Percentiles rank a stretch among this genome's conserved stretches.
These are phyloP conservation scores for Spilosoma lubricipeda DNA, from an alignment of 2,888 invertebrate species.

Conservation along the genomic window DNA sequence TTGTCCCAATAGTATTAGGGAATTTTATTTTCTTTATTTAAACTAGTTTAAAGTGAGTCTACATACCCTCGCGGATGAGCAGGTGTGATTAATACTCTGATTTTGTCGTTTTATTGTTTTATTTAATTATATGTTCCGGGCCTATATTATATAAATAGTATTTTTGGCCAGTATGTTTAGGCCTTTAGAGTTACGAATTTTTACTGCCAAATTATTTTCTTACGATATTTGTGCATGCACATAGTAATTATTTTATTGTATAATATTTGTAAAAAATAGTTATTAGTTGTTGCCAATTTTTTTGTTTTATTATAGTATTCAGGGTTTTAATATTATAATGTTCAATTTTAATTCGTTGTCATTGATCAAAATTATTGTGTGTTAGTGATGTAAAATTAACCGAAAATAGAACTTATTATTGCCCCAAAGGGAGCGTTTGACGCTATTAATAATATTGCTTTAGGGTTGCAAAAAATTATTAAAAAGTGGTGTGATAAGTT, in stretches of 20 bases:
- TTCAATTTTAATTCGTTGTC: constrained; percentile 85
- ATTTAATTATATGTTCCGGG: constrained; percentile 82
- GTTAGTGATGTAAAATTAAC: constrained; percentile 85
- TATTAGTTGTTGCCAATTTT: constrained; percentile 86
- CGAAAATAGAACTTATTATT: constrained; percentile 81
- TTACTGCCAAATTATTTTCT: constrained; percentile 87
- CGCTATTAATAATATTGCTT: constrained; percentile 85
- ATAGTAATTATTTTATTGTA: constrained; percentile 86
- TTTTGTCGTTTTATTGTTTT: constrained; percentile 84
- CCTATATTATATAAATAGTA: constrained; percentile 85
- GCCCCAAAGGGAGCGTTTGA: constrained; percentile 86
- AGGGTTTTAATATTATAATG: constrained; percentile 85
- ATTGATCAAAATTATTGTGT: constrained; percentile 86
- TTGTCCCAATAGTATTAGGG: constrained; percentile 87
- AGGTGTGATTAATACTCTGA: constrained; percentile 84
- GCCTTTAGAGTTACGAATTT: constrained; percentile 85
- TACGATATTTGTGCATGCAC: constrained; percentile 86
- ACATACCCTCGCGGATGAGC: constrained; percentile 77
- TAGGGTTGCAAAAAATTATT: constrained; percentile 84
- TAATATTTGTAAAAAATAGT: constrained; percentile 82
- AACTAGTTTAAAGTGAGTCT: constrained; percentile 81
- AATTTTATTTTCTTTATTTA: constrained; percentile 85
- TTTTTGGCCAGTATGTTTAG: constrained; percentile 84
- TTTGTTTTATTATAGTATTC: constrained; percentile 82
- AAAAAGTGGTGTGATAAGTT: constrained; percentile 86